These are phyloP conservation scores for Stegostoma tigrinum DNA, from an alignment of 2,113 vertebrate genomes.

Conservation along the genomic window DNA sequence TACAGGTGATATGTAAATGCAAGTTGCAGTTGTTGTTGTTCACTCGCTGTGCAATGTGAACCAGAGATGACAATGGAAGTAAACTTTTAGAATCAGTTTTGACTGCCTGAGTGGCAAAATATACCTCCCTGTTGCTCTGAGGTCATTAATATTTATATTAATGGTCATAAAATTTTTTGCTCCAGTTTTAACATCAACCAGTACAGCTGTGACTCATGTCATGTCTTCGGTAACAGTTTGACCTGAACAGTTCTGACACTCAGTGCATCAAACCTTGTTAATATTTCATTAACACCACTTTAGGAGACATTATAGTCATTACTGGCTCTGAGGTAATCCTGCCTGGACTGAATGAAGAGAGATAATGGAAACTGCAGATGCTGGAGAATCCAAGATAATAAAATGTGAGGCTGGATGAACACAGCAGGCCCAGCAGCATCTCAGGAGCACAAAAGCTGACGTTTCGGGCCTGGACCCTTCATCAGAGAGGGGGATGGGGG, in stretches of 20 bases:
- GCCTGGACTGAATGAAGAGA: neutral
- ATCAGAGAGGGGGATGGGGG: no score
- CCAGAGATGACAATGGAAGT: neutral
- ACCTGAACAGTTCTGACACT: neutral
- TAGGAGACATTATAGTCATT: neutral
- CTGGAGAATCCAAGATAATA: no score
- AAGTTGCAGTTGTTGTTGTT: neutral
- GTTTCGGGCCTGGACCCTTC: no score
- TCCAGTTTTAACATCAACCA: neutral
- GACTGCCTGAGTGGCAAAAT: neutral
- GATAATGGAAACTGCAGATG: no score
- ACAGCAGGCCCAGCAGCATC: no score
- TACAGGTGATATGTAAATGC: neutral
- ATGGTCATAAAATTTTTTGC: no score
- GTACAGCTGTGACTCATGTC: neutral
- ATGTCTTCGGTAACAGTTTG: neutral
- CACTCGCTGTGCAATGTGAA: neutral
- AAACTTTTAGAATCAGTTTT: neutral
- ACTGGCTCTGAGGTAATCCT: neutral
- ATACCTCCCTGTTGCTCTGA: neutral
- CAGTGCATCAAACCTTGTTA: neutral
- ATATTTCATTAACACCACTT: neutral
- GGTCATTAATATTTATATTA: neutral
- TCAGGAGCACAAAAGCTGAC: no score
- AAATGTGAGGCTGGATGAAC: no score